Evolutionary conservation across 2,888 invertebrate species (phyloP).

Genomic region (Labia minor): DNA sequence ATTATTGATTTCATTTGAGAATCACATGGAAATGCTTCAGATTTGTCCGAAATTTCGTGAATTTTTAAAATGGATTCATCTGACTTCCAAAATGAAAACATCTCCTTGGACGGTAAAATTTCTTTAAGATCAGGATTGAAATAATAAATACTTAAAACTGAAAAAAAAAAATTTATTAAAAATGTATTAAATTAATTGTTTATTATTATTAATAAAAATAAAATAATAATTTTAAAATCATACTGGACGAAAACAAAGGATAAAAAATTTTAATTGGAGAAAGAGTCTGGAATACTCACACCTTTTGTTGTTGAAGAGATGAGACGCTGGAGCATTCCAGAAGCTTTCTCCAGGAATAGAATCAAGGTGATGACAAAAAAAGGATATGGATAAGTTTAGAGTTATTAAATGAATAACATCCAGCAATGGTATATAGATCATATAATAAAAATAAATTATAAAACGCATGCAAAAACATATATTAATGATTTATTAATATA

Average conservation of each 20-base stretch:
- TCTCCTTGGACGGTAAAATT: background rate
- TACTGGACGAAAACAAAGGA: background rate
- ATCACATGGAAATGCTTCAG: background rate
- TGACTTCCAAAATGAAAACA: background rate
- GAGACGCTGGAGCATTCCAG: constrained; percentile 3
- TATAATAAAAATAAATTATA: too few species aligned
- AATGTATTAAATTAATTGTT: background rate
- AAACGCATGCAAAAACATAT: too few species aligned
- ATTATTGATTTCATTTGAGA: background rate
- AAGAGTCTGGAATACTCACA: background rate
- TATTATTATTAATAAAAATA: background rate
- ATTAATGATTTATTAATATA: too few species aligned
- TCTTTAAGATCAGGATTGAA: background rate
- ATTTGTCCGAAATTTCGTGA: background rate
- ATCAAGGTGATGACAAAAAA: too few species aligned
- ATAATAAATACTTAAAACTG: background rate
- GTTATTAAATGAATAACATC: too few species aligned
- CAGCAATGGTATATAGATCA: too few species aligned
- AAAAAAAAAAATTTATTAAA: background rate
- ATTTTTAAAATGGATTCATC: background rate
- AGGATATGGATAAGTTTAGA: too few species aligned
- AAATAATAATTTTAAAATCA: background rate
- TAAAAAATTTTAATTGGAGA: background rate
- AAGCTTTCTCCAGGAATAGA: background rate
- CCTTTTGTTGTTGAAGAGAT: background rate